Evolutionary conservation across 2,797 vertebrate species (phyloP), one percentile per base, ranked within the genome.

Genomic region (Muscicapa striata): DNA sequence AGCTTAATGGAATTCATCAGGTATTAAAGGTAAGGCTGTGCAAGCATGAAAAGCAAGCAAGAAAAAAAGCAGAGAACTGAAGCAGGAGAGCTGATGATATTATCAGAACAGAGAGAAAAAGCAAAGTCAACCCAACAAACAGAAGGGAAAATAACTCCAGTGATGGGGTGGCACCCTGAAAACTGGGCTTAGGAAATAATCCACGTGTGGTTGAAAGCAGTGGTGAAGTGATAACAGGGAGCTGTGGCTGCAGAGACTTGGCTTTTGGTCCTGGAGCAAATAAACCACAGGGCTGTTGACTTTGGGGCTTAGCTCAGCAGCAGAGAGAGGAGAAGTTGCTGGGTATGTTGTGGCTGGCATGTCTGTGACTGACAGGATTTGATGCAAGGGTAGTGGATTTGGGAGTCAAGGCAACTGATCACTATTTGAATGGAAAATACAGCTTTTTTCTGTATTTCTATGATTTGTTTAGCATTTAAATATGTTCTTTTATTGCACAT

Each of bases 171-270:
- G 52, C 43, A 26, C 17, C 11, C 18, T 43, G 29, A 73, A 90
- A 84, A 40, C 4, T 6, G 5, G 27, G 15, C 2, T 78, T 29
- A 27, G 57, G 36, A 62, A 76, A 29, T 58, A 41, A 32, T 22
- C 11, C 49, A 0, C 0, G 0, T 27, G 29, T 66, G 66, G 6
- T 34, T 88, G 74, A 45, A 40, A 79, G 43, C 22, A 66, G 15
- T 30, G 29, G 18, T 6, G 36, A 34, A 14, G 13, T 20, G 61
- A 6, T 40, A n/a, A 9, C 49, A 16, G 62, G 52, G 52, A 68
- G 30, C 30, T 24, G 49, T 68, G 54, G 40, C 58, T 66, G 55
- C 66, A 76, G 48, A 22, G n/a, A n/a, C 17, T 73, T 77, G 49
- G 54, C 13, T 2, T n/a, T 57, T 57, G 29, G 19, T 63, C 15